phyloP scores from a whole-genome alignment of 2,113 vertebrate genomes.

The Redunca redunca region DNA sequence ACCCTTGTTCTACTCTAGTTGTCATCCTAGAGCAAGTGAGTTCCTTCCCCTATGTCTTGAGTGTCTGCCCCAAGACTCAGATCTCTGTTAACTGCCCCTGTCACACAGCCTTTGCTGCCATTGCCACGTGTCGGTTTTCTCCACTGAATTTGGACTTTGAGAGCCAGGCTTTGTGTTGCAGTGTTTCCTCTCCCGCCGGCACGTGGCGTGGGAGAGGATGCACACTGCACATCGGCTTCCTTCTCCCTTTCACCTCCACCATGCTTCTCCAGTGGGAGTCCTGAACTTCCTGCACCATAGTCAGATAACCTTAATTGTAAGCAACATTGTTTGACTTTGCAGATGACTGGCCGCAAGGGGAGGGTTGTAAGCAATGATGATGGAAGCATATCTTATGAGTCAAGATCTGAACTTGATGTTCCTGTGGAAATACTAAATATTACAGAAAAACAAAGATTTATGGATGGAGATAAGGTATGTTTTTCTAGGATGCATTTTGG shows the following conservation, averaged over 20 bases:
- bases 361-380: conserved; percentile 98
- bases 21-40: neutral
- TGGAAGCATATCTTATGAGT: conserved; percentile 97
- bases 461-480: conserved; percentile 97
- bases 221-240: accelerated
- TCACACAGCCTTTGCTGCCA: neutral
- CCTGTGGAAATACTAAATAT: conserved; percentile 98
- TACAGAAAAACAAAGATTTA: conserved; percentile 98
- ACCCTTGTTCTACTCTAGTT: neutral
- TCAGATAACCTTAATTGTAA: neutral
- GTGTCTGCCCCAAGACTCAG: neutral
- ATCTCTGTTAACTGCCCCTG: neutral
- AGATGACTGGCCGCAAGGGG: conserved; percentile 99
- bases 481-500: neutral
- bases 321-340: neutral
- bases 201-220: neutral
- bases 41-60: neutral
- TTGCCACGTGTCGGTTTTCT: neutral
- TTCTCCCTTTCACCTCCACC: neutral
- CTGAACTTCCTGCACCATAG: accelerated
- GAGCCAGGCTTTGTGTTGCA: neutral
- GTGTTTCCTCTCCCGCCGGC: neutral
- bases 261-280: neutral
- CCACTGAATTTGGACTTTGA: neutral
- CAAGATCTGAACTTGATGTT: conserved; percentile 95